Conservation (phyloP, 2,797 vertebrate genomes). For the Eulemur mongoz region DNA sequence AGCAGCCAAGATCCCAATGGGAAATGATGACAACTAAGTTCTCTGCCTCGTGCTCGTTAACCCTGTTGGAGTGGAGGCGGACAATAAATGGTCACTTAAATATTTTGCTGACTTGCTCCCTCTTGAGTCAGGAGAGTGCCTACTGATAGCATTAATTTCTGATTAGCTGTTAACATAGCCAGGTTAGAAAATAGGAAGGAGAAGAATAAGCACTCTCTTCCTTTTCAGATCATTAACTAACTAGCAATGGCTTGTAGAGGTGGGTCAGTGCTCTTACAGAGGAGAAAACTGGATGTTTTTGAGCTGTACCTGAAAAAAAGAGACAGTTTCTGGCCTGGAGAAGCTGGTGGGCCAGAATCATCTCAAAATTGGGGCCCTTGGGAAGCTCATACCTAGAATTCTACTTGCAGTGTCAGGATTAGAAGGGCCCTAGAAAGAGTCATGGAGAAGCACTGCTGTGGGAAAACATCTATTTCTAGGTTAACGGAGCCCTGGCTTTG, state of each 20-base stretch:
- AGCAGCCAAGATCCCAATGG: not conserved
- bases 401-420: not conserved
- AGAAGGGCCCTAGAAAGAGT: not conserved
- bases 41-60: not conserved
- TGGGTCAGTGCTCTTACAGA: not conserved
- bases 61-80: not conserved
- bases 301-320: not conserved
- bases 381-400: not conserved
- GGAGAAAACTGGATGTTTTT: not conserved
- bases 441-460: not conserved
- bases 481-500: not conserved
- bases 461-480: not conserved
- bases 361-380: not conserved
- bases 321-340: not conserved
- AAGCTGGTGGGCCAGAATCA: not conserved
- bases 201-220: not conserved
- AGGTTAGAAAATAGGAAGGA: conserved; percentile 37
- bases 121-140: conserved; percentile 29
- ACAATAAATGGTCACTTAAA: conserved; percentile 1
- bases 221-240: not conserved
- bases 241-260: not conserved
- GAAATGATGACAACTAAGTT: not conserved
- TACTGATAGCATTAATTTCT: conserved; percentile 55
- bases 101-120: conserved; percentile 44
- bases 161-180: conserved; percentile 37